Percentiles rank a stretch among this genome's conserved stretches.
Evolutionary conservation across 2,797 vertebrate species (phyloP).

Genomic region (Notolabrus celidotus): DNA sequence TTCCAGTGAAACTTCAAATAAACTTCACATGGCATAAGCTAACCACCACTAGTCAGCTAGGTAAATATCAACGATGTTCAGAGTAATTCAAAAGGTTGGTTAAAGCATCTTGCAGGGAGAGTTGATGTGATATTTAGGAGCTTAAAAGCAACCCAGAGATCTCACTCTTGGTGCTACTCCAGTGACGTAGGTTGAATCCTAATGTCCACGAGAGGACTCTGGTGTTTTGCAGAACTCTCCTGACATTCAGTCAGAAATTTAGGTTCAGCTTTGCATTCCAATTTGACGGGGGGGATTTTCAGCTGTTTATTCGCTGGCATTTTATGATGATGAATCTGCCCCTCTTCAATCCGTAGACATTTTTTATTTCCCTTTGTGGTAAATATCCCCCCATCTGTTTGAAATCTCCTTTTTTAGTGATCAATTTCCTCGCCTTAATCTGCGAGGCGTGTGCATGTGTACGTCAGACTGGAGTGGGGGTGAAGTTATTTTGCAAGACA

Average conservation of each 20-base stretch:
- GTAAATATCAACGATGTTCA: not conserved
- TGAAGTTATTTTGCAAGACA: constrained; percentile 62
- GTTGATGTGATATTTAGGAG: constrained; percentile 63
- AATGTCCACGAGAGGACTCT: constrained; percentile 52
- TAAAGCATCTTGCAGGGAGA: constrained; percentile 4
- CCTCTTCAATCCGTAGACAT: constrained; percentile 28
- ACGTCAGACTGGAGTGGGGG: constrained; percentile 22
- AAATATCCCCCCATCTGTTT: constrained; percentile 49
- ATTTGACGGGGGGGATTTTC: constrained; percentile 62
- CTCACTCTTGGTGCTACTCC: constrained; percentile 47
- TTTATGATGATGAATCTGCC: constrained; percentile 52
- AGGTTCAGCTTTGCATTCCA: constrained; percentile 59
- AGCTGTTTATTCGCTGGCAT: constrained; percentile 46
- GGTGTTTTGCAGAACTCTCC: constrained; percentile 36
- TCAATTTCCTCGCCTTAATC: constrained; percentile 64
- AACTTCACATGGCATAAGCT: no score
- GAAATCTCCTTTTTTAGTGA: constrained; percentile 61
- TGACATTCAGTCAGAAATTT: constrained; percentile 45
- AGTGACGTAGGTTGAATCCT: constrained; percentile 63
- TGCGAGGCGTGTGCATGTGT: constrained; percentile 29
- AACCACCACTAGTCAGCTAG: no score
- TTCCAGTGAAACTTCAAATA: no score
- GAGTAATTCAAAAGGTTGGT: constrained; percentile 1
- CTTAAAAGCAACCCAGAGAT: constrained; percentile 50
- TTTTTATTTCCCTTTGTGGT: constrained; percentile 29